These are phyloP conservation scores for Heliconius hermathena DNA, from an alignment of 1,140 invertebrate genomes.

Conservation along the genomic window DNA sequence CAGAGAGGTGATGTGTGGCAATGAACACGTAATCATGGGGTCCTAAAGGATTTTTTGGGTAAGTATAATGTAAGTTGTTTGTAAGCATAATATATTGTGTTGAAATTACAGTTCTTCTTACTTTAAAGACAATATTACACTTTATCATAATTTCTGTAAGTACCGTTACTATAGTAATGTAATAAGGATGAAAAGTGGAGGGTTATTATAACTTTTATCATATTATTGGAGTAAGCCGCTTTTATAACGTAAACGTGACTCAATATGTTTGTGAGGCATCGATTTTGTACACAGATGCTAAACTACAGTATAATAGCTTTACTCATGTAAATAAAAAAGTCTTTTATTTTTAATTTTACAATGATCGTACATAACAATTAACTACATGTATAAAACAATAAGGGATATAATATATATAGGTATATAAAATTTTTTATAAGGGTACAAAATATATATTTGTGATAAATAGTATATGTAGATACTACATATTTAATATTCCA, in stretches of 20 bases:
- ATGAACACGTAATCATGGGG: too few relatives aligned
- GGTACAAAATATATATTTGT: too few relatives aligned
- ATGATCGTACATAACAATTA: not conserved
- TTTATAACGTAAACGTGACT: constrained; percentile 11
- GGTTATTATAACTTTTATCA: constrained; percentile 6
- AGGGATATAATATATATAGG: too few relatives aligned
- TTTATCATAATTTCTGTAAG: not conserved
- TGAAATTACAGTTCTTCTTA: not conserved
- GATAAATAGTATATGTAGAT: too few relatives aligned
- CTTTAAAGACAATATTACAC: not conserved
- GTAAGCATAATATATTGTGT: too few relatives aligned
- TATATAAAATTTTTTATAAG: too few relatives aligned
- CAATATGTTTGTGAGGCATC: not conserved
- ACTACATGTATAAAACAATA: too few relatives aligned
- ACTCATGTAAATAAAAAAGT: not conserved
- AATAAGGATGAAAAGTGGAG: not conserved
- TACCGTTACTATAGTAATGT: not conserved
- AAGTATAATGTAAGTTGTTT: too few relatives aligned
- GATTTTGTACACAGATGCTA: not conserved
- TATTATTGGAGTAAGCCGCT: not conserved
- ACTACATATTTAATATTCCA: too few relatives aligned
- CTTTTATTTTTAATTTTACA: not conserved
- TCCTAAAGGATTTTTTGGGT: too few relatives aligned
- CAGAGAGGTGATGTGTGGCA: too few relatives aligned
- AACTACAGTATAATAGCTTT: not conserved